Base-by-base conservation (phyloP, 2,888 invertebrate genomes). In the Coelopa pilipes region DNA sequence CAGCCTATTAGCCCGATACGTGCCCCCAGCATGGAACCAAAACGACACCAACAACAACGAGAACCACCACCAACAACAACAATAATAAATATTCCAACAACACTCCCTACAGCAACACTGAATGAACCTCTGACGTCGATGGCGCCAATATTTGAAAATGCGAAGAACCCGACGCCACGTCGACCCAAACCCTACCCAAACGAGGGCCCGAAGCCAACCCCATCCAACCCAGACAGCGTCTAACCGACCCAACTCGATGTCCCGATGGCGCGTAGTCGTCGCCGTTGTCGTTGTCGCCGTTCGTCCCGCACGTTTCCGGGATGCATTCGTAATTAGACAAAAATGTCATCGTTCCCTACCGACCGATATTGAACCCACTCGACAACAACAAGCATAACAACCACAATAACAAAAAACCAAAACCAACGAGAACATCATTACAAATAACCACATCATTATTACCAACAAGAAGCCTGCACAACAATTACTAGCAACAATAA, bases 131-230 rank as follows among this genome's bases (percentile, higher is more conserved):
- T n/a, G 11, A 12, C 17, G n/a, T 45, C 57, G 34, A 12, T 69
- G 70, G 49, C 60, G 70, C 60, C 70, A 70, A 49, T 70, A 60
- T 49, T 60, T 60, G 24, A 60, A 59, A 70, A 15, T 47, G 47
- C n/a, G 17, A 49, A 65, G 21, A 34, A 34, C 34, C 34, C 34
- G 34, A 4, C 34, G 34, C 7, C 7, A 2, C 34, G 7, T 21
- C 13, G 15, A 4, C 63, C 46, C 12, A n/a, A 47, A 46, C 13
- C 49, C 12, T 17, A 21, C 34, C 34, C 34, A 34, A 34, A 34
- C n/a, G n/a, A n/a, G n/a, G n/a, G n/a, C 34, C 34, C 7, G 7
- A 34, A 34, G 4, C 34, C 34, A 34, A 34, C 34, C 34, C 34
- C 7, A 34, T 34, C 34, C 4, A 34, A 34, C 34, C 34, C 34